Evolutionary conservation across 1,140 invertebrate genomes (phyloP), one percentile per base, ranked within the genome.

Genomic region (Anadara kagoshimensis): DNA sequence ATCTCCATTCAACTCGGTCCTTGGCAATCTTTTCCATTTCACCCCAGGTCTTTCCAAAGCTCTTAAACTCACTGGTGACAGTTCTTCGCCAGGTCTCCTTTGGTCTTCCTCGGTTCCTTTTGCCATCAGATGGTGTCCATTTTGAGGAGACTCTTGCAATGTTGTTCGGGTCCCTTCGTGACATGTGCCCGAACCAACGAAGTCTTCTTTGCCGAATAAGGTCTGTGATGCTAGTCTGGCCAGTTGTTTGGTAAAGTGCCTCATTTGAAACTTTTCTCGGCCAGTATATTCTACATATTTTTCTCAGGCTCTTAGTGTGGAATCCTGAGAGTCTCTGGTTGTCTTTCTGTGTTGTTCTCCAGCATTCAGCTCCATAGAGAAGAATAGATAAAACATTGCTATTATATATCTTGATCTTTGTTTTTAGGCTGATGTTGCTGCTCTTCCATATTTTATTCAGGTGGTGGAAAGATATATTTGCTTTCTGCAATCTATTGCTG

Each of bases 271-370:
- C n/a, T n/a, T 49, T 49, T 49, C n/a, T 49, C n/a, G 47, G 47
- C 47, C 47, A 49, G n/a, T 49, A 49, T 49, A 49, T 49, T 49
- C 14, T 4, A 10, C 14, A 49, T 14, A 49, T 49, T 29, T 54
- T 70, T 51, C 68, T 61, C 41, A 71, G 29, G 22, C 11, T 36
- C 29, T 63, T 56, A 11, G 24, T 63, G 20, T 63, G 69, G 49
- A 71, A 71, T 29, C 36, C 51, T 41, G 47, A 63, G 22, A 71
- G 61, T 45, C 20, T 63, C 8, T 64, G 20, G 22, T 16, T 14
- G 36, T 71, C 69, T 41, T 54, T 64, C 36, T 54, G 44, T 12
- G 69, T 54, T 36, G 56, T 63, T 44, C 61, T 18, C 69, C 61
- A 71, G 41, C 59, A 63, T 7, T 63, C 59, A 5, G 57, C 14